Evolutionary conservation across 2,797 vertebrate species (phyloP), one percentile per base, ranked within the genome.

Genomic region (Miichthys miiuy): DNA sequence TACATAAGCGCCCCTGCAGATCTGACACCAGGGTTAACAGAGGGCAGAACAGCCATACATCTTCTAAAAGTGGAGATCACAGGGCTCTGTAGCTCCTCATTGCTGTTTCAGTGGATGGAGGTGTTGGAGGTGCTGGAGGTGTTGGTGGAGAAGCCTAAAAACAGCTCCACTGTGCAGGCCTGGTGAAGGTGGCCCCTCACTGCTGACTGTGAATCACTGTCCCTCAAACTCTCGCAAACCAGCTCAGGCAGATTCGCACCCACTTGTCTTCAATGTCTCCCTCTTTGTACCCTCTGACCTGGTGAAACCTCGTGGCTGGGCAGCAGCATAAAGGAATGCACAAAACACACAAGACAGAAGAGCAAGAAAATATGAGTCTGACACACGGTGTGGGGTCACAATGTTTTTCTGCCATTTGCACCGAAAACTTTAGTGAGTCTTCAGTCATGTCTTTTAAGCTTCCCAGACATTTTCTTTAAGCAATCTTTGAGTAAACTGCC

Each of bases 21-120:
- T 57, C 62, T 68, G 83, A 88, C 84, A 87, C 58, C 67, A 5
- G 72, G 78, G 81, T 86, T 72, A 68, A 77, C 77, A 72, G 80
- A 71, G 79, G 82, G 63, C 79, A 77, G 58, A 64, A 67, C 51
- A 20, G 80, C 75, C 83, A 73, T 90, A 85, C 74, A 12, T 92
- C 89, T 82, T 82, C 86, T 71, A 87, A 84, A 86, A 89, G 88
- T 74, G 67, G 80, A 85, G 84, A 89, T 89, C 87, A 83, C 81
- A 88, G 70, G 55, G 71, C 64, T 65, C 61, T 8, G 70, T 20
- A 64, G 86, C 68, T 20, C 54, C n/a, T 66, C 0, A 0, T 25
- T 17, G 66, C 78, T 13, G 65, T 63, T 34, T 52, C 4, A 12
- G 12, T 47, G 80, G 87, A 84, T 47, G 82, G 89, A 89, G 69